Conservation (phyloP, 2,113 vertebrate species). For the Cisticola juncidis region DNA sequence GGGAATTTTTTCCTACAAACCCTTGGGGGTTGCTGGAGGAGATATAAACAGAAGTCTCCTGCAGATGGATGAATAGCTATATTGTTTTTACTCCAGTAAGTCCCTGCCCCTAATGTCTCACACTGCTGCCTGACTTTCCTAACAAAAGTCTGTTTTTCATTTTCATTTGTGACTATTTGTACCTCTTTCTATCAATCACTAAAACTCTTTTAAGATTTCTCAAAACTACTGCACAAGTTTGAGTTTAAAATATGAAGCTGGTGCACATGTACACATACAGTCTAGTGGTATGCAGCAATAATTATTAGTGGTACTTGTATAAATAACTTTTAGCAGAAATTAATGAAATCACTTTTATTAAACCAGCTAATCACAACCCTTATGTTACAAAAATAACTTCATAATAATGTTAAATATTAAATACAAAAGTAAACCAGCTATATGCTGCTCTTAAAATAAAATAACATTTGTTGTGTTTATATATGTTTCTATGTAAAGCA, state of each 20-base stretch:
- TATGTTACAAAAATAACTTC: constrained; percentile 6
- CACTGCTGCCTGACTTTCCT: background rate
- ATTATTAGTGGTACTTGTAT: background rate
- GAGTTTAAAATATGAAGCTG: background rate
- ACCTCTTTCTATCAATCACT: background rate
- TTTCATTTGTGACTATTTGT: background rate
- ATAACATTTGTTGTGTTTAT: background rate
- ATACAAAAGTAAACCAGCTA: background rate
- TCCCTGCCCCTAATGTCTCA: background rate
- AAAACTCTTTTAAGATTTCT: background rate
- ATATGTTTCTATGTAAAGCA: background rate
- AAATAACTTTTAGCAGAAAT: background rate
- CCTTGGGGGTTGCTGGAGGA: background rate
- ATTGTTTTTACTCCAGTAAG: background rate
- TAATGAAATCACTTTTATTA: background rate
- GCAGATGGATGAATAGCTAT: fast-evolving
- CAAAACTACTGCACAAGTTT: background rate
- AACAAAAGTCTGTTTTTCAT: background rate
- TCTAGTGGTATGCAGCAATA: background rate
- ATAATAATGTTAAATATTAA: background rate
- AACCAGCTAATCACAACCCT: background rate
- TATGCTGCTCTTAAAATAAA: background rate
- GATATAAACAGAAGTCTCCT: background rate
- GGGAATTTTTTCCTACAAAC: background rate
- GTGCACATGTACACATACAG: background rate